A percentile compares a stretch with the other conserved stretches of the same genome.
Conservation (phyloP, 1,140 invertebrate species). For the Drosophila bocki region DNA sequence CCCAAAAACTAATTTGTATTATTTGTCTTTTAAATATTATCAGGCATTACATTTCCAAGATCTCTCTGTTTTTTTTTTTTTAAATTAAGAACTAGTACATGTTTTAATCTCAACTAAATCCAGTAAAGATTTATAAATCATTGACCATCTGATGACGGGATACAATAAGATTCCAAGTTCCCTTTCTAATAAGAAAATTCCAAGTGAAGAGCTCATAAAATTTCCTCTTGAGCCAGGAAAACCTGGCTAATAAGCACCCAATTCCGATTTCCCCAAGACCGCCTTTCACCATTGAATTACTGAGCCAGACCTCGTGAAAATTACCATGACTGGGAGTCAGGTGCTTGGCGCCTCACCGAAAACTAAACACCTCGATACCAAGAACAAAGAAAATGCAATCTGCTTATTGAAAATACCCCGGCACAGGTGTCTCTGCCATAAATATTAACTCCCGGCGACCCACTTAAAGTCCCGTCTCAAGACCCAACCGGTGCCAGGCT, state of each 20-base stretch:
- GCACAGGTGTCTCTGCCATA: slow-evolving; percentile 60
- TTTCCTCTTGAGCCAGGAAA: background rate
- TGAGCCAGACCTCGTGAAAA: slow-evolving; percentile 26
- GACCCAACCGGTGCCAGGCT: slow-evolving; percentile 20
- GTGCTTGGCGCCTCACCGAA: slow-evolving; percentile 12
- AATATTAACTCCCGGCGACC: slow-evolving; percentile 51
- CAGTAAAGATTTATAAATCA: too few species aligned
- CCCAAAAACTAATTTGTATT: too few species aligned
- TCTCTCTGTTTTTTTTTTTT: too few species aligned
- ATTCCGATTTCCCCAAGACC: slow-evolving; percentile 8
- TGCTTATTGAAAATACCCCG: slow-evolving; percentile 29
- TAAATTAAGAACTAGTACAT: rapidly evolving
- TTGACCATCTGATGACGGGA: background rate
- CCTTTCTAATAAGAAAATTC: slow-evolving; percentile 11
- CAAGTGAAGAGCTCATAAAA: background rate
- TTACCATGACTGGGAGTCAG: slow-evolving; percentile 22
- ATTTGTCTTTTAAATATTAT: too few species aligned
- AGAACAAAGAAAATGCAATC: slow-evolving; percentile 42
- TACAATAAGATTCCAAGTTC: background rate
- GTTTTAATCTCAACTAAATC: background rate
- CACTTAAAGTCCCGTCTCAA: slow-evolving; percentile 51
- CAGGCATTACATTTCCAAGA: background rate
- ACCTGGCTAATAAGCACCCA: slow-evolving; percentile 9
- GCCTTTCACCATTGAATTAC: slow-evolving; percentile 1
- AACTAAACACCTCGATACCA: slow-evolving; percentile 23